Evolutionary conservation across 2,888 invertebrate genomes (phyloP).

Genomic region (Uropetala carovei): DNA sequence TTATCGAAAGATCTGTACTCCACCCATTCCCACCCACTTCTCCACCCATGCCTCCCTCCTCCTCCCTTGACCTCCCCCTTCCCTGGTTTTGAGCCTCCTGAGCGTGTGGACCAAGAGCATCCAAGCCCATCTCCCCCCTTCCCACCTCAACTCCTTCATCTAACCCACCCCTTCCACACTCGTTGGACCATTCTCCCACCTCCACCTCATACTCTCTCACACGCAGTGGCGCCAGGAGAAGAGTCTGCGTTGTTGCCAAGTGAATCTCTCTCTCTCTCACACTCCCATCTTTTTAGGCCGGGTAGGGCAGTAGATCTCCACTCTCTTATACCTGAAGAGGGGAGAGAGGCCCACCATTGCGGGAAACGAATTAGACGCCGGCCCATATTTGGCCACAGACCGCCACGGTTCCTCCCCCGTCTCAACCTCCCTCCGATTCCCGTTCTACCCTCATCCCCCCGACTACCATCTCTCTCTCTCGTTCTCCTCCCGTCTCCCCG

Average conservation of each 20-base stretch:
- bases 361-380: conserved; percentile 19
- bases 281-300: neutral
- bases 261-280: neutral
- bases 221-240: neutral
- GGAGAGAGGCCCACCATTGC: neutral
- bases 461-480: neutral
- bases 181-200: neutral
- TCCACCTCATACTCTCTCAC: conserved; percentile 10
- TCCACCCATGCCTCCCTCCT: no score
- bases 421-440: neutral
- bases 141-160: no score
- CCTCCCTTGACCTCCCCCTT: neutral
- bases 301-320: conserved; percentile 4
- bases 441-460: neutral
- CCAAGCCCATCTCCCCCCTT: no score
- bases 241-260: conserved; percentile 18
- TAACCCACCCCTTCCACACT: no score
- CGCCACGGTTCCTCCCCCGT: conserved; percentile 19
- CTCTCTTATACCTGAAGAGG: conserved; percentile 16
- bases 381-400: conserved; percentile 12
- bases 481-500: no score
- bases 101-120: no score
- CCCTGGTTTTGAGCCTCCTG: neutral
- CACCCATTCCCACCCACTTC: neutral
- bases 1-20: neutral